Evolutionary conservation across 2,888 invertebrate species (phyloP), one percentile per base, ranked within the genome.

Genomic region (Globia sparganii): DNA sequence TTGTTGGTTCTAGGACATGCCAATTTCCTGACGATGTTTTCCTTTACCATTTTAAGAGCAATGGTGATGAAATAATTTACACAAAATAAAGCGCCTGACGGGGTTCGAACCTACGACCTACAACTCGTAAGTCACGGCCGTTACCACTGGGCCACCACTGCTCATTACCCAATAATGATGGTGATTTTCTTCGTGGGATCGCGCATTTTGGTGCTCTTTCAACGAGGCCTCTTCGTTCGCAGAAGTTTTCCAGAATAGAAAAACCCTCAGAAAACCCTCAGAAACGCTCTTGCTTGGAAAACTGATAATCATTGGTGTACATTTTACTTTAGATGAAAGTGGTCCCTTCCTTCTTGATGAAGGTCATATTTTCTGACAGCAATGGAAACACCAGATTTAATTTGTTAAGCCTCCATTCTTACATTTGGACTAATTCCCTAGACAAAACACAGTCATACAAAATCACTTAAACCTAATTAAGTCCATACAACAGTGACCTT

Each of bases 401-500:
- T 56, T 56, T 13, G 56, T 9, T 25, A 9, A 11, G n/a, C 25
- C 25, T 53, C 56, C n/a, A 4, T 56, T 5, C 13, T 56, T 13
- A 5, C 28, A 15, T 28, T 28, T 58, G 58, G 15, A 58, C 13
- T 28, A 15, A 5, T 58, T 4, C 15, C 28, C 2, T 28, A 28
- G 6, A 58, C 58, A 18, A 49, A 4, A 46, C 53, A 67, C 31
- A 70, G 18, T 56, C 69, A 79, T 65, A 77, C 68, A 74, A 71
- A 72, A 73, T 53, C 21, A 65, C 66, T 72, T 77, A 2, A 40
- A 69, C 61, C 43, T 65, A 81, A 85, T 85, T 78, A 81, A 78
- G 61, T 21, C 59, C 65, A 78, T 80, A 78, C 56, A 66, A 28
- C 40, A 34, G 25, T 43, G 86, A 69, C 87, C 88, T 87, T 88